A percentile compares a stretch with the other conserved stretches of the same genome.
Evolutionary conservation across 2,888 invertebrate genomes (phyloP).

Genomic region (Endomychus coccineus): DNA sequence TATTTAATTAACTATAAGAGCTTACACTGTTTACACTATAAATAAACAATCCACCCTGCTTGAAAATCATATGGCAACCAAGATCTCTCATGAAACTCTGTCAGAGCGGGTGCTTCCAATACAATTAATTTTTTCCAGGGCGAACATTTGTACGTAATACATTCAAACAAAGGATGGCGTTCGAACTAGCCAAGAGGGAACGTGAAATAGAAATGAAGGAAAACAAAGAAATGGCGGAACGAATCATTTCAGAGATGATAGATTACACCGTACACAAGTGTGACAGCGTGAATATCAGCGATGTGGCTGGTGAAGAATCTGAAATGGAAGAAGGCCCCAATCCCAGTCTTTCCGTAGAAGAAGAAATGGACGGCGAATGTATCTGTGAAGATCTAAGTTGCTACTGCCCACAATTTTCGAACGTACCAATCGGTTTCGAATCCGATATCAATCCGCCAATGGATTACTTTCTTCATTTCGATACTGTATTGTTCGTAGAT

Average conservation of each 20-base stretch:
- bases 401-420: constrained; percentile 19
- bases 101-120: no score
- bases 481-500: constrained; percentile 32
- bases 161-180: constrained; percentile 16
- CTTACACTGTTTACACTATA: no score
- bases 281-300: constrained; percentile 32
- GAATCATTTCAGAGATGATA: constrained; percentile 26
- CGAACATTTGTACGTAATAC: no score
- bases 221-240: constrained; percentile 22
- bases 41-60: no score
- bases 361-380: constrained; percentile 8
- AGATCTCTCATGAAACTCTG: no score
- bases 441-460: constrained; percentile 7
- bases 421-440: constrained; percentile 20
- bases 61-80: no score
- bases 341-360: no score
- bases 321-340: no score
- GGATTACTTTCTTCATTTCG: constrained; percentile 19
- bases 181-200: constrained; percentile 23
- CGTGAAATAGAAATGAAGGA: constrained; percentile 23
- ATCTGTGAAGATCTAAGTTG: constrained; percentile 6
- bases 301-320: no score
- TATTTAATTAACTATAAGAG: no score
- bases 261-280: constrained; percentile 30
- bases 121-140: no score